Conservation (phyloP, 2,888 invertebrate species). For the Aplocera efformata region DNA sequence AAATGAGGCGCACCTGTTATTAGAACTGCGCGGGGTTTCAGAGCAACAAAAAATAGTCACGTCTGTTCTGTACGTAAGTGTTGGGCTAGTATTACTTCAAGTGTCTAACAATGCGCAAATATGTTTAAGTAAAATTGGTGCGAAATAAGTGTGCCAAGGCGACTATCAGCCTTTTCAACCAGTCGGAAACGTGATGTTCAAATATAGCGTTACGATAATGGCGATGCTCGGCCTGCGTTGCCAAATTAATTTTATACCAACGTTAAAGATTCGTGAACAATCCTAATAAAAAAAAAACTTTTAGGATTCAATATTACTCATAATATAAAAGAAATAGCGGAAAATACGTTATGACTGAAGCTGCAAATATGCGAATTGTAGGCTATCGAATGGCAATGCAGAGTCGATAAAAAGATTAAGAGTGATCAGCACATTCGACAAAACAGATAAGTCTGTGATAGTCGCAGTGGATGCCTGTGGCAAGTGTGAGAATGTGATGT, state of each 20-base stretch:
- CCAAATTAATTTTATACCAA: slow-evolving; percentile 40
- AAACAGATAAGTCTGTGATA: slow-evolving; percentile 19
- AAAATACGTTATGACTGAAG: neutral
- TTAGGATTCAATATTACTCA: too few relatives aligned
- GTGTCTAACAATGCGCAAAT: slow-evolving; percentile 17
- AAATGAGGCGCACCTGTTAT: slow-evolving; percentile 1
- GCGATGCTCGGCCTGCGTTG: slow-evolving; percentile 40
- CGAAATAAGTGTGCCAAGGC: slow-evolving; percentile 70
- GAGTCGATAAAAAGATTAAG: slow-evolving; percentile 15
- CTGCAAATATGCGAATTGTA: neutral
- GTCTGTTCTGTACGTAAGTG: neutral
- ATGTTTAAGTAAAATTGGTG: slow-evolving; percentile 53
- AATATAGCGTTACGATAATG: slow-evolving; percentile 57
- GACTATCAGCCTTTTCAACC: slow-evolving; percentile 49
- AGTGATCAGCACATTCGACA: slow-evolving; percentile 7
- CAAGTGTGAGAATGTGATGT: slow-evolving; percentile 12
- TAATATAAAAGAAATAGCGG: too few relatives aligned
- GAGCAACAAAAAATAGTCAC: neutral
- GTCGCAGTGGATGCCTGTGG: slow-evolving; percentile 7
- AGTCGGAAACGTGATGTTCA: slow-evolving; percentile 67
- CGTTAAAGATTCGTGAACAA: slow-evolving; percentile 1
- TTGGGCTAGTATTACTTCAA: neutral
- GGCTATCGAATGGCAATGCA: slow-evolving; percentile 11
- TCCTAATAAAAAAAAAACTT: neutral
- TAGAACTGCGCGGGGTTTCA: neutral